Evolutionary conservation across 2,888 invertebrate genomes (phyloP), one percentile per base, ranked within the genome.

Genomic region (Oxycera nigricornis): DNA sequence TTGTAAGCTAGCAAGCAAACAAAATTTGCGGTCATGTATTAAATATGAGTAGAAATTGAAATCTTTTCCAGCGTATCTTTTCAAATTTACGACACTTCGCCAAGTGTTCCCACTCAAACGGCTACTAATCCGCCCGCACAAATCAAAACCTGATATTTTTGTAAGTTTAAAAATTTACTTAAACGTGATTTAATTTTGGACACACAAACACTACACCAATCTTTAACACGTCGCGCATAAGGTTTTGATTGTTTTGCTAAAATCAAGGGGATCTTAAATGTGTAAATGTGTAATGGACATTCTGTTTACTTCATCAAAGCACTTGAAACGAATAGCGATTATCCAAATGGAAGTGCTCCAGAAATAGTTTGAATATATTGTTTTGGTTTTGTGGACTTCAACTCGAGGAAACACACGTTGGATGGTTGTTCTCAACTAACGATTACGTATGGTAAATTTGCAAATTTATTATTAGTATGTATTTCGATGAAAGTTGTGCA

Each of bases 171-270:
- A 41, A 24, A 67, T 26, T 41, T 11, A 22, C 17, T 67, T 67
- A 26, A 41, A 67, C 46, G 65, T 26, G 65, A 3, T 14, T 39
- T 67, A 67, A 67, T 41, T 39, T 26, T 67, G 65, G 41, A 35
- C 2, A 11, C 39, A 62, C 55, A 24, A 46, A 46, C n/a, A 55
- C n/a, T n/a, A n/a, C n/a, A n/a, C n/a, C n/a, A n/a, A 22, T 3
- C 20, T 26, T 20, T 22, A 24, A 26, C n/a, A 30, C 59, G 30
- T 61, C 26, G 20, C 26, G 65, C 22, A 46, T 67, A 2, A 41
- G 6, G 11, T 2, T 67, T 41, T 41, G 65, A 67, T 67, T 67
- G 65, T 67, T 67, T 67, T 39, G 14, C 11, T 67, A 41, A 41
- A 41, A 26, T 67, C 65, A 67, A 67, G 65, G 65, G 46, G 41